Conservation (phyloP, 2,888 invertebrate species). For the Chloroclysta siterata region DNA sequence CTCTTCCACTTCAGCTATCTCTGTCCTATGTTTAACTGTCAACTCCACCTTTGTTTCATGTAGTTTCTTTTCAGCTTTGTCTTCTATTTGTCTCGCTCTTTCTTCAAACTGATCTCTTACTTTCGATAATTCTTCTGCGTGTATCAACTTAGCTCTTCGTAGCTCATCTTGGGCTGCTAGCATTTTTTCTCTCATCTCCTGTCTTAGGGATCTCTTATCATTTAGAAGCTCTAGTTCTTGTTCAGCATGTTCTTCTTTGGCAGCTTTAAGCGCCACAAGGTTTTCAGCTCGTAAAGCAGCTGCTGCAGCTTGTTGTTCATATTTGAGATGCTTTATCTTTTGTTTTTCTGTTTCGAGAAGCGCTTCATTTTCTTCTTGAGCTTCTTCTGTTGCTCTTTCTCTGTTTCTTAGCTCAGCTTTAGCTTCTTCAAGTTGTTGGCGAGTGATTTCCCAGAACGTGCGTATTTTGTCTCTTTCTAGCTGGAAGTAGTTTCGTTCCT, state of each 20-base stretch:
- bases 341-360: slow-evolving; percentile 95
- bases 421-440: slow-evolving; percentile 94
- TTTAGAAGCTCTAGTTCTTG: slow-evolving; percentile 91
- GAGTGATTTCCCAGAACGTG: slow-evolving; percentile 98
- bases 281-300: slow-evolving; percentile 94
- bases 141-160: slow-evolving; percentile 88
- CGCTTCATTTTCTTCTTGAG: slow-evolving; percentile 93
- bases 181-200: slow-evolving; percentile 88
- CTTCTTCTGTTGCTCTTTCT: slow-evolving; percentile 94
- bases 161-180: slow-evolving; percentile 89
- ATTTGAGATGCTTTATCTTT: slow-evolving; percentile 96
- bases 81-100: slow-evolving; percentile 79
- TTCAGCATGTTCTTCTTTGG: slow-evolving; percentile 92
- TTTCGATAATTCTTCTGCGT: slow-evolving; percentile 90
- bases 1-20: slow-evolving; percentile 95
- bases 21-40: slow-evolving; percentile 90
- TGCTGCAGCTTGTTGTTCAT: slow-evolving; percentile 94
- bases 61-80: slow-evolving; percentile 90
- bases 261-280: slow-evolving; percentile 91
- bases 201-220: slow-evolving; percentile 89
- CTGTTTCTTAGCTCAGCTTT: slow-evolving; percentile 88
- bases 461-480: slow-evolving; percentile 96
- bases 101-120: slow-evolving; percentile 81
- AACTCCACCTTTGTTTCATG: slow-evolving; percentile 89
- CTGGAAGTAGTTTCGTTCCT: slow-evolving; percentile 98